phyloP scores from a whole-genome alignment of 1,140 invertebrate species.

The Plectus sambesii region DNA sequence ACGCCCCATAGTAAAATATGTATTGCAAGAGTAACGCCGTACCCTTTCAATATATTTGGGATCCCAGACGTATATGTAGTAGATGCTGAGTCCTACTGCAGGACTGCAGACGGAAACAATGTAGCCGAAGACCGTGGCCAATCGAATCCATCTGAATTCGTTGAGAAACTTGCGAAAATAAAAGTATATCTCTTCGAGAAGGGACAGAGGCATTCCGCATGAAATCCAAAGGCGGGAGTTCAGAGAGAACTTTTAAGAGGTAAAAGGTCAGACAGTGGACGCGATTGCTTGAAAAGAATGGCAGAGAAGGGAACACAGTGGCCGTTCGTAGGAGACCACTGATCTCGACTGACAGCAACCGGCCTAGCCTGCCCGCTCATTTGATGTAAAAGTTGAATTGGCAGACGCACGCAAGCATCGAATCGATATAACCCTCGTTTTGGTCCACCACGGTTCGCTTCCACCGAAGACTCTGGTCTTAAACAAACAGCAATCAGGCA shows the following conservation, averaged over 20 bases:
- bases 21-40: no score
- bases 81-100: conserved; percentile 81
- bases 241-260: background rate
- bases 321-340: conserved; percentile 4
- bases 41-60: conserved; percentile 51
- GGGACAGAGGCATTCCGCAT: background rate
- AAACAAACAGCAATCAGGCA: no score
- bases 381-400: no score
- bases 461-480: no score
- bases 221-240: no score
- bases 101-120: conserved; percentile 85
- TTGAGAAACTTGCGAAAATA: background rate
- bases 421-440: no score
- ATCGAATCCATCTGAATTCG: conserved; percentile 55
- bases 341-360: no score
- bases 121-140: conserved; percentile 85
- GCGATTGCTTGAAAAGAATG: conserved; percentile 7
- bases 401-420: no score
- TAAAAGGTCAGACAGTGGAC: conserved; percentile 1
- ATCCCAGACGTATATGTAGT: conserved; percentile 91
- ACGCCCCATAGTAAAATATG: no score
- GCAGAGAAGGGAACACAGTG: background rate
- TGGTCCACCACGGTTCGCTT: no score
- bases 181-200: background rate
- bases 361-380: no score